Base-by-base conservation (phyloP, 2,797 vertebrate genomes). In the Silurus aristotelis region DNA sequence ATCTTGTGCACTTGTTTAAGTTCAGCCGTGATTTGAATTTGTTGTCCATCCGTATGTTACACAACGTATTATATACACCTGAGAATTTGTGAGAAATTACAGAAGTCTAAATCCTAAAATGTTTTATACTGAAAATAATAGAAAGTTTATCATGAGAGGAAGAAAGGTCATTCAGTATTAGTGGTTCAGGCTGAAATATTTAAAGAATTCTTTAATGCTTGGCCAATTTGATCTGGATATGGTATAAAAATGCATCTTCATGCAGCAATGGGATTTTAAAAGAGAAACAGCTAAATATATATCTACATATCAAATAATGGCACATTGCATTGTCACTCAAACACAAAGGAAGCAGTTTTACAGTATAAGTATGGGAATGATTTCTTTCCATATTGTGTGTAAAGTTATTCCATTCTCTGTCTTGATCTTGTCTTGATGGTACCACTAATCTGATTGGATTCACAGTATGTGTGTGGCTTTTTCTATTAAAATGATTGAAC, bases 361-460 rank as follows among this genome's bases (percentile, higher is more conserved):
- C 10, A 10, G 6, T 72, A 52, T n/a, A 14, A 72, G 43, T 72
- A n/a, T 14, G 14, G 52, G 8, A 52, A 58, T 14, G n/a, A 6
- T 85, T 66, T 46, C 46, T 67, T 82, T 66, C 20, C 17, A 20
- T 61, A 60, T 12, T 85, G 68, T 67, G 15, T 66, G 8, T 15
- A 61, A 60, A 15, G 55, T 60, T 73, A 58, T 31, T 76, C 73
- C 25, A 76, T 58, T 25, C 25, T 76, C 15, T 20, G 27, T 76
- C n/a, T n/a, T 58, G 55, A n/a, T 56, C 22, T 55, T 31, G 27
- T 27, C 27, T 27, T 76, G 2, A 27, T 56, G 52, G 22, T n/a
- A 55, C 55, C n/a, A 10, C 7, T 25, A 75, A 3, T 58, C n/a
- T 56, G 52, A 31, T 19, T 76, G 31, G 20, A n/a, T 79, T 61